These are phyloP conservation scores for Latrodectus hesperus DNA, from an alignment of 2,888 invertebrate genomes.

Conservation along the genomic window DNA sequence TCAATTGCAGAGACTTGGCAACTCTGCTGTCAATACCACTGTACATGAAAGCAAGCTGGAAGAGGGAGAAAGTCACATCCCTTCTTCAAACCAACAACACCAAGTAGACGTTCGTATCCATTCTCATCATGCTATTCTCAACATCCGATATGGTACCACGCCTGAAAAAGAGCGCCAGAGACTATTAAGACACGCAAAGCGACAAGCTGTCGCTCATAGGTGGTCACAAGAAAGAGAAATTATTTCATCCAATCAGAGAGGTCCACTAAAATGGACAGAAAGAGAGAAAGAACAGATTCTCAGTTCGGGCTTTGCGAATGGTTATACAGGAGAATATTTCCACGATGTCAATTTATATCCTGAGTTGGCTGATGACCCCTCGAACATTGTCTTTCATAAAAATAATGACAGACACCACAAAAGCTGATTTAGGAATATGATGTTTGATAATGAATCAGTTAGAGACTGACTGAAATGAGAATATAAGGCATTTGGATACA, in stretches of 20 bases:
- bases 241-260: slow-evolving; percentile 75
- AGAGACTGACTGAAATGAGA: background rate
- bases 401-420: slow-evolving; percentile 53
- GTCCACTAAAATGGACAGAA: slow-evolving; percentile 88
- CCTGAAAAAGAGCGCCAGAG: slow-evolving; percentile 89
- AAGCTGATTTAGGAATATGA: slow-evolving; percentile 47
- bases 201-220: slow-evolving; percentile 91
- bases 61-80: slow-evolving; percentile 69
- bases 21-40: slow-evolving; percentile 89
- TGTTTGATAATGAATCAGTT: background rate
- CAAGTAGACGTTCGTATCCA: slow-evolving; percentile 85
- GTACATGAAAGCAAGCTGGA: slow-evolving; percentile 79
- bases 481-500: background rate
- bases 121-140: slow-evolving; percentile 92
- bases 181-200: slow-evolving; percentile 92
- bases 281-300: slow-evolving; percentile 93
- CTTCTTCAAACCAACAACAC: slow-evolving; percentile 62
- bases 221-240: slow-evolving; percentile 95
- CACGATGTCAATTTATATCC: slow-evolving; percentile 92
- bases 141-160: slow-evolving; percentile 94
- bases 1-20: slow-evolving; percentile 87
- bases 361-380: slow-evolving; percentile 94
- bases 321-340: slow-evolving; percentile 91
- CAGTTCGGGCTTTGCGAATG: slow-evolving; percentile 90
- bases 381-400: slow-evolving; percentile 86